Base-by-base conservation (phyloP, 2,888 invertebrate species). In the Sesia apiformis region DNA sequence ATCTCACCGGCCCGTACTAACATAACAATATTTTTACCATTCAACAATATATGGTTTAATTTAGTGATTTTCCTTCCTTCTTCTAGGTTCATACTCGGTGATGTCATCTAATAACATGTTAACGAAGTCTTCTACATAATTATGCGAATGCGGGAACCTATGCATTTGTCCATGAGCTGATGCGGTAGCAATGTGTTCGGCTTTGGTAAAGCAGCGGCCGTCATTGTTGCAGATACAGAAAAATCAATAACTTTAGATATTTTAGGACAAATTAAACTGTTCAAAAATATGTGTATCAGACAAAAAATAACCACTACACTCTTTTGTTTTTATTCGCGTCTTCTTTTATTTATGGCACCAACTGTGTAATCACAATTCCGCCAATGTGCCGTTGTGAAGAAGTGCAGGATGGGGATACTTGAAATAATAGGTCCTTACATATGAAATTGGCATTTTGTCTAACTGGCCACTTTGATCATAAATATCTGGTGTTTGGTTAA, bases 151-250 rank as follows among this genome's bases (percentile, higher is more conserved):
- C 38, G 38, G 42, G 38, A 50, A 53, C 4, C 41, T 49, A 41
- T 53, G 51, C 39, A 42, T 40, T 39, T 51, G 42, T 8, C 42
- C 42, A 50, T 23, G 51, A 23, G 39, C 50, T 41, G 46, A 23
- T 50, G 39, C 50, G 39, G 53, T 43, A 98, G 88, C 57, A 98
- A 90, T 4, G 97, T 97, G 41, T 97, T 97, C 4, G 97, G 96
- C 83, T 96, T 97, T 39, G 94, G 93, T 67, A 93, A 84, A 7
- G 91, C 84, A 70, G 78, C 68, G 70, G 92, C 91, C 39, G 92
- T 78, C 92, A 92, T 93, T 61, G 57, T 65, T 51, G 43, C n/a
- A 54, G n/a, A n/a, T n/a, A n/a, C n/a, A n/a, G n/a, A n/a, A n/a
- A n/a, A n/a, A n/a, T n/a, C n/a, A n/a, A n/a, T n/a, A n/a, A n/a